These are phyloP conservation scores for Drosophila anomalipes DNA, from an alignment of 2,888 invertebrate species.

Conservation along the genomic window DNA sequence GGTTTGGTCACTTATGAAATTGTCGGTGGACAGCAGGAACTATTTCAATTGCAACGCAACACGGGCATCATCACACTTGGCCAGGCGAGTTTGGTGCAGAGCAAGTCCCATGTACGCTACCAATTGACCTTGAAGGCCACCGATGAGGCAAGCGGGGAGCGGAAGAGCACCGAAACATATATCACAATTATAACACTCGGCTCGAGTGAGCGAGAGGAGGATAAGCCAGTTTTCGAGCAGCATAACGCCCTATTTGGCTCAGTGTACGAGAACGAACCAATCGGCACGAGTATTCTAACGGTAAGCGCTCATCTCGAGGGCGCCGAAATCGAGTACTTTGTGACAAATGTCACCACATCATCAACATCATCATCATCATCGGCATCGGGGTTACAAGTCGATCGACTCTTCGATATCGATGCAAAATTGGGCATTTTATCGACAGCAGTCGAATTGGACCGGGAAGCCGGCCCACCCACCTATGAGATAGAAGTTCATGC, in stretches of 20 bases:
- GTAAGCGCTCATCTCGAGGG: conserved; percentile 90
- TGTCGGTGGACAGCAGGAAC: conserved; percentile 91
- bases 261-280: conserved; percentile 95
- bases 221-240: conserved; percentile 88
- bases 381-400: conserved; percentile 89
- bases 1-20: conserved; percentile 96
- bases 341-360: conserved; percentile 91
- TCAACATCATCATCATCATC: conserved; percentile 8
- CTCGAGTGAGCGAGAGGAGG: conserved; percentile 83
- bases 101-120: conserved; percentile 90
- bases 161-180: conserved; percentile 94
- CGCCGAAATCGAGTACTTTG: conserved; percentile 94
- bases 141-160: conserved; percentile 95
- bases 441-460: conserved; percentile 92
- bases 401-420: conserved; percentile 96
- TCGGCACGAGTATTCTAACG: conserved; percentile 93
- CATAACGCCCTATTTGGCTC: conserved; percentile 89
- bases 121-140: conserved; percentile 94
- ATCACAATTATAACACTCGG: conserved; percentile 92
- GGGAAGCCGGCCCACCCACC: conserved; percentile 92
- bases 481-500: conserved; percentile 95
- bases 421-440: conserved; percentile 94
- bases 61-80: conserved; percentile 91
- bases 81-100: conserved; percentile 85
- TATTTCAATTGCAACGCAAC: conserved; percentile 93